Conservation (phyloP, 2,888 invertebrate genomes). For the Limnephilus auricula region DNA sequence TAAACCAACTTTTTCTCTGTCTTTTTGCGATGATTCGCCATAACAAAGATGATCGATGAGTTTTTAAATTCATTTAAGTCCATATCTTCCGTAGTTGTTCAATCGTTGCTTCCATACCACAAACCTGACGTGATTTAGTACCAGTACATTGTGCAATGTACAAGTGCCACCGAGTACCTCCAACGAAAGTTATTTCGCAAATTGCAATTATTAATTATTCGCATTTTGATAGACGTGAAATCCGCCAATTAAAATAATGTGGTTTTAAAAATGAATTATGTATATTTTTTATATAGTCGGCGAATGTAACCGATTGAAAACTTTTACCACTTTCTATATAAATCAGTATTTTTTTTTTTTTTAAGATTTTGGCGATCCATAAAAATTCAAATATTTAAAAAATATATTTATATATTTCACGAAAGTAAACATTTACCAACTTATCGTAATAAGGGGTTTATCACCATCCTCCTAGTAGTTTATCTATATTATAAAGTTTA, state of each 20-base stretch:
- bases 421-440: no score
- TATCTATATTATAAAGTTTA: no score
- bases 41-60: no score
- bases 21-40: no score
- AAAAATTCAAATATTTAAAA: no score
- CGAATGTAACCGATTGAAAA: background rate
- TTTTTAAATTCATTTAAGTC: background rate
- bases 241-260: background rate
- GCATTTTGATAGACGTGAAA: background rate
- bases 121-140: background rate
- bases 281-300: background rate
- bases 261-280: background rate
- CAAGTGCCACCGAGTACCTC: background rate
- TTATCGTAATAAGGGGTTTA: no score
- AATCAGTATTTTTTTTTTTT: no score
- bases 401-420: no score
- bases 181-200: background rate
- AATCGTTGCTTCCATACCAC: background rate
- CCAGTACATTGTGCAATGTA: background rate
- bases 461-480: no score
- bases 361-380: background rate
- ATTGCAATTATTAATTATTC: constrained; percentile 2
- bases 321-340: background rate
- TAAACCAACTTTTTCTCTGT: no score
- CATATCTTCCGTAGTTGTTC: background rate